Evolutionary conservation across 2,888 invertebrate genomes (phyloP).

Genomic region (Tenthredo distinguenda): DNA sequence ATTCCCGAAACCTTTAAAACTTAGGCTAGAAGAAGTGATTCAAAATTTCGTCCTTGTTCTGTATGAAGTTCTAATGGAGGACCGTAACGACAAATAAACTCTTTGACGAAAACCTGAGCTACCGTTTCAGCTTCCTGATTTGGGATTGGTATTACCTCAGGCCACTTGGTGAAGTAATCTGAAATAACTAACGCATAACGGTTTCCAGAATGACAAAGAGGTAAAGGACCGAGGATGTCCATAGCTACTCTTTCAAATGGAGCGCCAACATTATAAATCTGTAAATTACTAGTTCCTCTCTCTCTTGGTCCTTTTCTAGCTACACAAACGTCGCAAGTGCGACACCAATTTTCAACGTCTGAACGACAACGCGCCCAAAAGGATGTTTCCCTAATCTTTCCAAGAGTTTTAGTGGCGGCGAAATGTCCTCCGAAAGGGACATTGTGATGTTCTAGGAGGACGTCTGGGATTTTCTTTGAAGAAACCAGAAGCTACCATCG

Average conservation of each 20-base stretch:
- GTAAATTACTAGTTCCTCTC: conserved; percentile 56
- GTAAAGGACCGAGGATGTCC: conserved; percentile 62
- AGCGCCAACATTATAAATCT: conserved; percentile 59
- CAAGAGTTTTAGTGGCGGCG: conserved; percentile 62
- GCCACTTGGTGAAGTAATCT: conserved; percentile 64
- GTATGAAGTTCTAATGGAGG: conserved; percentile 60
- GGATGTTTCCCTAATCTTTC: conserved; percentile 61
- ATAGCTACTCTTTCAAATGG: conserved; percentile 60
- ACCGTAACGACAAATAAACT: conserved; percentile 60
- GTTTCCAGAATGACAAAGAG: conserved; percentile 59
- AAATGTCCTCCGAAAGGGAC: conserved; percentile 63
- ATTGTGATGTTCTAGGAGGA: conserved; percentile 58
- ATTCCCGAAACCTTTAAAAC: conserved; percentile 61
- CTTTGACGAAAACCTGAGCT: conserved; percentile 61
- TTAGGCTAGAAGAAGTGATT: conserved; percentile 63
- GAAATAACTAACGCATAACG: conserved; percentile 62
- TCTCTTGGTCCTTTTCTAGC: conserved; percentile 58
- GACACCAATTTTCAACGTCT: conserved; percentile 62
- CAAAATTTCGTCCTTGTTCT: conserved; percentile 67
- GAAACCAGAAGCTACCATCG: conserved; percentile 54
- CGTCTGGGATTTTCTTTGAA: conserved; percentile 49
- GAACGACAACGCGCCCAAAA: conserved; percentile 57
- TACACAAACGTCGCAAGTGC: conserved; percentile 59
- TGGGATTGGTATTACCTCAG: conserved; percentile 65
- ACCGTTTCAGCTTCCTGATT: conserved; percentile 67